Evolutionary conservation across 2,797 vertebrate species (phyloP), one percentile per base, ranked within the genome.

Genomic region (Triplophysa yarkandensis): DNA sequence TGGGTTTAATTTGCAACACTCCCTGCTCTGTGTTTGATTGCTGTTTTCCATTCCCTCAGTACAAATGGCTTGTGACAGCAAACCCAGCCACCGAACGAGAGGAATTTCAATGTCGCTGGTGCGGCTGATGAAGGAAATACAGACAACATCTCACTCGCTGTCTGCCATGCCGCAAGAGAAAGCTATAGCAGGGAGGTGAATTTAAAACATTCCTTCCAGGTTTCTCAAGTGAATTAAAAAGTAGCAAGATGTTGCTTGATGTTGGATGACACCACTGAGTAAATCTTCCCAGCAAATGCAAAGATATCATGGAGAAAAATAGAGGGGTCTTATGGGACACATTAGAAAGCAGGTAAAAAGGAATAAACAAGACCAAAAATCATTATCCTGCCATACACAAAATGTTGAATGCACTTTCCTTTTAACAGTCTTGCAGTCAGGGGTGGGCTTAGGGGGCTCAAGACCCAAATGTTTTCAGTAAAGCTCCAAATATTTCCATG

Each of bases 21-120:
- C 68, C 66, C 76, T 55, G 62, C 65, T 77, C 68, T 36, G 21
- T 36, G 67, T 68, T 81, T 76, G 80, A 82, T 81, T 81, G 72
- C 81, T 80, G 77, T 77, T 82, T 81, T 57, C 77, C 72, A 70
- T 83, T 75, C 69, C 76, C 60, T 81, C 76, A 46, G 58, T 71
- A 76, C 71, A 82, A 85, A 86, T 83, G 81, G 66, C 57, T 79
- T 77, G 79, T 82, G 80, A 83, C 81, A 81, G 78, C 77, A 61
- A 62, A 68, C 77, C 76, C 39, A 28, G 54, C 28, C 58, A 65
- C 70, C 41, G 77, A 82, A 75, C 39, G 71, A 64, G 79, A 57
- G 72, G 80, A 83, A 86, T 83, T 80, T 84, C 74, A 84, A 80
- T 82, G 71, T 64, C 19, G 66, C 30, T 28, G n/a, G 43, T 64